A percentile compares a stretch with the other conserved stretches of the same genome.
phyloP scores from a whole-genome alignment of 2,888 invertebrate genomes.

The Epirrita christyi region DNA sequence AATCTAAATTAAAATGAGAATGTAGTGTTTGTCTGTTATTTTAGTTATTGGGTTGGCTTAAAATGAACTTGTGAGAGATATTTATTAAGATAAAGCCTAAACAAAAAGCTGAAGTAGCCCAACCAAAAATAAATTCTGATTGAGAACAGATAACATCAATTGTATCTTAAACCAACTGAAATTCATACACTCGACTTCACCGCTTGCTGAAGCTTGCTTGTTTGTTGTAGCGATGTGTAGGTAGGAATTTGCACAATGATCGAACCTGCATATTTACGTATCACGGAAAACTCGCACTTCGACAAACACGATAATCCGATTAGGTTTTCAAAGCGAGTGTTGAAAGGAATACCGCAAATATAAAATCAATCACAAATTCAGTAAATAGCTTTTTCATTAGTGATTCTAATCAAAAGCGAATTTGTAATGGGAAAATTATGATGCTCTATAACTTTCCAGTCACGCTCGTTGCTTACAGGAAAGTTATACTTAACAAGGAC shows the following conservation, averaged over 20 bases:
- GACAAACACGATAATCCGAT: slow-evolving; percentile 7
- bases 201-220: too few species aligned
- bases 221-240: not conserved
- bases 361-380: not conserved
- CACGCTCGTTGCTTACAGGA: not conserved
- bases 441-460: not conserved
- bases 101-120: too few species aligned
- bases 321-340: slow-evolving; percentile 2
- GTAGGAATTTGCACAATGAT: not conserved
- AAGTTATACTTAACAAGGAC: not conserved
- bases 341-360: not conserved
- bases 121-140: too few species aligned
- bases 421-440: not conserved
- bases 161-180: too few species aligned
- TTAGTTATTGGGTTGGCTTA: too few species aligned
- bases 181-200: not conserved
- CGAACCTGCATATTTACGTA: not conserved
- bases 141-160: too few species aligned
- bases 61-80: too few species aligned
- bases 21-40: not conserved
- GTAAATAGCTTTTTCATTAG: not conserved
- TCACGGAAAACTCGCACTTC: slow-evolving; percentile 1
- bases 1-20: not conserved
- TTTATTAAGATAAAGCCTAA: too few species aligned
- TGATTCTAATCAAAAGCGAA: not conserved